Evolutionary conservation across 2,888 invertebrate species (phyloP), one percentile per base, ranked within the genome.

Genomic region (Sericinus montela): DNA sequence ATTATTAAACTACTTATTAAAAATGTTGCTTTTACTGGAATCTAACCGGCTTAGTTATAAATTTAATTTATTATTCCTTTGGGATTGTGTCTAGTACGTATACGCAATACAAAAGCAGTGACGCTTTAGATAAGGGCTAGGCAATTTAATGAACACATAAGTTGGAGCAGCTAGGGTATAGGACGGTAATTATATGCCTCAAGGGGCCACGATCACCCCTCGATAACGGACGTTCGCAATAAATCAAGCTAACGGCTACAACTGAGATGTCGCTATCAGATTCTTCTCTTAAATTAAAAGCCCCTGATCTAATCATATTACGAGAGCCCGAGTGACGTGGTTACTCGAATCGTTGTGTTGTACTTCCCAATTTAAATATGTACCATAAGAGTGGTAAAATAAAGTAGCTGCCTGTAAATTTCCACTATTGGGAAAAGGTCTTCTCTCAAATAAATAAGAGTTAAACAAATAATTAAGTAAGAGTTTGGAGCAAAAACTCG

Each of bases 221-320:
- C 46, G 43, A 19, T 11, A 41, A 32, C 64, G 68, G 69, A 62
- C 60, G 62, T 56, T 61, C 51, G 61, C 59, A 58, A 80, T 84
- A 83, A 80, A 84, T 85, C 78, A 80, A 65, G 67, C 62, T 77
- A 79, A 80, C 67, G 67, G 63, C 64, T 63, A 56, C 59, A 61
- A 65, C 66, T 62, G 62, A 57, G 60, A 57, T 63, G 61, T 65
- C 63, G 64, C 63, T 68, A 65, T 63, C 62, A 55, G 48, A 63
- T 60, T 63, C 56, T 48, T 54, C 53, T 48, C 50, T 56, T 55
- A 44, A 45, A 45, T 51, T 51, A 40, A 41, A 45, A 41, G 11
- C 15, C 32, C 32, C 38, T 25, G 25, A 4, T 25, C 25, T 25
- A 25, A 25, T 8, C 25, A 1, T 7, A 25, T 25, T 8, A 25